Evolutionary conservation across 2,888 invertebrate species (phyloP).

Genomic region (Aelia acuminata): DNA sequence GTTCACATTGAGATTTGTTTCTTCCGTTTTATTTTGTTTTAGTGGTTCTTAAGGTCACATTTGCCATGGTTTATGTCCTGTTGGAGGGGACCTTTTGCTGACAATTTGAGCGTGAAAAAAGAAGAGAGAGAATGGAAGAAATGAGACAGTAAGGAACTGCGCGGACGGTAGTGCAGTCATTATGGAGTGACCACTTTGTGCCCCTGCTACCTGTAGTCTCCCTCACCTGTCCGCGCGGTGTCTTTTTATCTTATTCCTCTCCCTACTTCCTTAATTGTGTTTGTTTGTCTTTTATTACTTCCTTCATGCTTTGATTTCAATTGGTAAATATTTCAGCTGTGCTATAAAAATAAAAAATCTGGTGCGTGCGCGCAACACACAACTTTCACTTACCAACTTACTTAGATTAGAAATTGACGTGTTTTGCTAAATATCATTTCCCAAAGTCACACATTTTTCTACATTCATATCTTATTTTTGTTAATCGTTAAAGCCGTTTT

Average conservation of each 20-base stretch:
- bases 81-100: neutral
- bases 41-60: neutral
- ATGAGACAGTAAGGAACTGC: neutral
- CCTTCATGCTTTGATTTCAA: no score
- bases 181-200: neutral
- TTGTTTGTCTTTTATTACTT: neutral
- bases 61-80: neutral
- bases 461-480: no score
- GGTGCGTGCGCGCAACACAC: no score
- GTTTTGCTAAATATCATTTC: no score
- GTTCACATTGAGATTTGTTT: neutral
- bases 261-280: neutral
- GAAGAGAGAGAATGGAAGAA: neutral
- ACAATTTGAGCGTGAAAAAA: constrained; percentile 7
- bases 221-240: neutral
- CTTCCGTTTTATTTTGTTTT: neutral
- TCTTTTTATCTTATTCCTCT: neutral
- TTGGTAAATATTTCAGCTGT: no score
- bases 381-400: no score
- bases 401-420: no score
- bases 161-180: neutral
- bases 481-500: no score
- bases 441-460: no score
- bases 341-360: no score
- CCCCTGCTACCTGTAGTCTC: neutral